Evolutionary conservation across 2,888 invertebrate species (phyloP), one percentile per base, ranked within the genome.

Genomic region (Sinodicranocentrus sp.): DNA sequence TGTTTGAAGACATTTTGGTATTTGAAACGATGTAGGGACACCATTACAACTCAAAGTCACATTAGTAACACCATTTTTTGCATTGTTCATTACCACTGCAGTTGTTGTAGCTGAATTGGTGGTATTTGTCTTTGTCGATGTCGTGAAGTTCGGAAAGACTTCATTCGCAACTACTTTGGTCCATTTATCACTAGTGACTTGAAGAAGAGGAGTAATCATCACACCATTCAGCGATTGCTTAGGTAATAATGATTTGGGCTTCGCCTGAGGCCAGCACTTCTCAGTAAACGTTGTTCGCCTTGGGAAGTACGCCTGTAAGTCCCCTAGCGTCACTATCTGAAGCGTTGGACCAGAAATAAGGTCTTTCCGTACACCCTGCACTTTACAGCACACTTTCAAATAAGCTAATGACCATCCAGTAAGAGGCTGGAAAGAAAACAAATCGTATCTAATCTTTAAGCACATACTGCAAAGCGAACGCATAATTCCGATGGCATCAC

Each of bases 401-500:
- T 97, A 97, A 0, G 97, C 96, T 88, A 97, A 91, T 91, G 97
- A 97, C 97, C 97, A 97, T 84, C 96, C 96, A 90, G 95, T 95
- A 44, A 97, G 91, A 0, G 86, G 78, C 88, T 87, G 52, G 15
- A 87, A 77, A 26, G n/a, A n/a, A 67, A 63, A 73, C 3, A 21
- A 39, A 48, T 19, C 33, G 28, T n/a, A 43, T 21, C 6, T 39
- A 39, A 8, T 5, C 13, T 39, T 39, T 39, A 39, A 5, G 6
- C 5, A 39, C 39, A 8, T 39, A 8, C 6, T 39, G 5, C 10
- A 23, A 17, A 2, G n/a, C n/a, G n/a, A n/a, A n/a, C n/a, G n/a
- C n/a, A n/a, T n/a, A n/a, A n/a, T n/a, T n/a, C n/a, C n/a, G n/a
- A n/a, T n/a, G n/a, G n/a, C n/a, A n/a, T n/a, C n/a, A n/a, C n/a